Evolutionary conservation across 2,797 vertebrate species (phyloP).

Genomic region (Hipposideros larvatus): DNA sequence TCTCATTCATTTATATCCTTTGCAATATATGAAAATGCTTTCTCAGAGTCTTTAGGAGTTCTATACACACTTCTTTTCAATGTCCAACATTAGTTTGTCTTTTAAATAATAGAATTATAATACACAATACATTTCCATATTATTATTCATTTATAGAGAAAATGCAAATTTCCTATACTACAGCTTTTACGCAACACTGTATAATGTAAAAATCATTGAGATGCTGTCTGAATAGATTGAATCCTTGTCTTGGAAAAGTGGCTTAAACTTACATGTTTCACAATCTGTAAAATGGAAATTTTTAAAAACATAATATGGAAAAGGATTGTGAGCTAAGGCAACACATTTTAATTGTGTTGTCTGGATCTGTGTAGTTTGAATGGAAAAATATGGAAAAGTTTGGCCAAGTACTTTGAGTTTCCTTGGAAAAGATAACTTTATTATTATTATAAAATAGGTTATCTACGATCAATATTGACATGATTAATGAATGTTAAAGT

Average conservation of each 20-base stretch:
- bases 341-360: conserved; percentile 31
- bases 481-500: conserved; percentile 42
- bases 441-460: conserved; percentile 17
- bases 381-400: not conserved
- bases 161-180: conserved; percentile 10
- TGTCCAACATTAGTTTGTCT: conserved; percentile 22
- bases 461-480: not conserved
- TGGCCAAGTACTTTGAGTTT: conserved; percentile 4
- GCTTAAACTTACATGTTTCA: conserved; percentile 14
- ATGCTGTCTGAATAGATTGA: not conserved
- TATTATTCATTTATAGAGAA: conserved; percentile 36
- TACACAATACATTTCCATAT: not conserved
- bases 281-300: not conserved
- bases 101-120: conserved; percentile 48
- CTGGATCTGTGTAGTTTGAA: not conserved
- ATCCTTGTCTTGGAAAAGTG: conserved; percentile 12
- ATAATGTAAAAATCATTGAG: not conserved
- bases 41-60: conserved; percentile 25
- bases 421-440: not conserved
- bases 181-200: not conserved
- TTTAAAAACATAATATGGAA: not conserved
- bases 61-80: conserved; percentile 5
- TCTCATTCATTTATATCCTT: conserved; percentile 50
- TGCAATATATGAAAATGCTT: conserved; percentile 25
- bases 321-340: not conserved